Evolutionary conservation across 2,113 vertebrate species (phyloP).

Genomic region (Passer domesticus): DNA sequence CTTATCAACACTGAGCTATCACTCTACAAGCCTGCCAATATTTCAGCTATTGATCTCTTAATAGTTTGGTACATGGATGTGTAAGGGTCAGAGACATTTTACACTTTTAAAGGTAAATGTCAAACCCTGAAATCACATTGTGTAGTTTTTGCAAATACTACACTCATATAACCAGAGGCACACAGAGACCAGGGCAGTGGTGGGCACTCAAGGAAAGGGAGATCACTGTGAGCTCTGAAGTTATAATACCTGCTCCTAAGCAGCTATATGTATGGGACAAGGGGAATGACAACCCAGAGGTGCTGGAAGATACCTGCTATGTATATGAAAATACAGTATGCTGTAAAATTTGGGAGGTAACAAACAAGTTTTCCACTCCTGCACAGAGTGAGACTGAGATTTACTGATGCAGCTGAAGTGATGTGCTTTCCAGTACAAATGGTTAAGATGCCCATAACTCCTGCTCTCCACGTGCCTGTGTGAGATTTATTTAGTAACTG

Average conservation of each 20-base stretch:
- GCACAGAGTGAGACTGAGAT: neutral
- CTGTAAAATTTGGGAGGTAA: neutral
- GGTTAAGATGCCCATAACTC: neutral
- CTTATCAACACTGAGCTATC: neutral
- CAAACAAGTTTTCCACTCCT: neutral
- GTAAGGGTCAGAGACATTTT: neutral
- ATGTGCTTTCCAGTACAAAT: neutral
- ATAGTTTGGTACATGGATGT: neutral
- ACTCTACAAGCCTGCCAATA: neutral
- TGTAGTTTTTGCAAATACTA: neutral
- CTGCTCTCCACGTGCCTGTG: neutral
- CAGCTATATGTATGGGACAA: neutral
- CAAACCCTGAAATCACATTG: neutral
- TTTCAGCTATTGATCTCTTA: neutral
- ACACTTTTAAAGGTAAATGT: neutral
- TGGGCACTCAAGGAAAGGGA: neutral
- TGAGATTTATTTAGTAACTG: constrained; percentile 1
- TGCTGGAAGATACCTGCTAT: neutral
- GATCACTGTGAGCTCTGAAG: neutral
- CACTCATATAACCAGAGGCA: neutral
- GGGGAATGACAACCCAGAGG: neutral
- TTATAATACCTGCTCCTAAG: neutral
- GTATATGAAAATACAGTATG: neutral
- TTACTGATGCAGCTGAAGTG: neutral
- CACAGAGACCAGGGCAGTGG: neutral